Percentiles rank a stretch among this genome's conserved stretches.
Evolutionary conservation across 2,113 vertebrate species (phyloP).

Genomic region (Pteropus alecto): DNA sequence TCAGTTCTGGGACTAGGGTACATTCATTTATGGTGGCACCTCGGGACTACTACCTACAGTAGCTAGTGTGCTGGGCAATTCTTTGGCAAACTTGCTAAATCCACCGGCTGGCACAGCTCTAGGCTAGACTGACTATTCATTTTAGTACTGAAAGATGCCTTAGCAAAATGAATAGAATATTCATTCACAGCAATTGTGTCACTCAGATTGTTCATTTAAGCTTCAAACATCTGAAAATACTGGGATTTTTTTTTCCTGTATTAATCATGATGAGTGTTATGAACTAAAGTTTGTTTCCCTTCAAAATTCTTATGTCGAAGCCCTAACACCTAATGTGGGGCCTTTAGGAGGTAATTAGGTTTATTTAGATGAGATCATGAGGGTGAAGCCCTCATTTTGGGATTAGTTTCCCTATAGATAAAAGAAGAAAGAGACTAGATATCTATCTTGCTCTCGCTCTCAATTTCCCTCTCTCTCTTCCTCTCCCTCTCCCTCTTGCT

Average conservation of each 20-base stretch:
- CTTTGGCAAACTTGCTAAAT: neutral
- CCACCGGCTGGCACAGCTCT: neutral
- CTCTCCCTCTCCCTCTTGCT: accelerated
- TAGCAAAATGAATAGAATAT: neutral
- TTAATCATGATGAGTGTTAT: neutral
- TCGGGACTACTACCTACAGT: neutral
- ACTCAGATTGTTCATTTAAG: neutral
- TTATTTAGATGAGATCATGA: neutral
- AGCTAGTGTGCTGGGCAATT: neutral
- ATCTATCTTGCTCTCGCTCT: neutral
- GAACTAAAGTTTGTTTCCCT: neutral
- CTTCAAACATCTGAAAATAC: slow-evolving; percentile 19
- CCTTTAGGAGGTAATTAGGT: neutral
- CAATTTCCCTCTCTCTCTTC: neutral
- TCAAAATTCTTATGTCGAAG: neutral
- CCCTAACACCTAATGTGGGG: neutral
- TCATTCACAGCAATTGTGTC: neutral
- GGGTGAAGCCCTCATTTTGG: neutral
- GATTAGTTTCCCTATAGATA: neutral
- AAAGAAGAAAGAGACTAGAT: neutral
- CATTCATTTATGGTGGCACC: neutral
- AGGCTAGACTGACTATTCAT: neutral
- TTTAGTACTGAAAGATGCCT: neutral
- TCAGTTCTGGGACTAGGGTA: neutral
- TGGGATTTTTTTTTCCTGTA: neutral